These are phyloP conservation scores for Halichoeres trimaculatus DNA, from an alignment of 2,113 vertebrate genomes.

Conservation along the genomic window DNA sequence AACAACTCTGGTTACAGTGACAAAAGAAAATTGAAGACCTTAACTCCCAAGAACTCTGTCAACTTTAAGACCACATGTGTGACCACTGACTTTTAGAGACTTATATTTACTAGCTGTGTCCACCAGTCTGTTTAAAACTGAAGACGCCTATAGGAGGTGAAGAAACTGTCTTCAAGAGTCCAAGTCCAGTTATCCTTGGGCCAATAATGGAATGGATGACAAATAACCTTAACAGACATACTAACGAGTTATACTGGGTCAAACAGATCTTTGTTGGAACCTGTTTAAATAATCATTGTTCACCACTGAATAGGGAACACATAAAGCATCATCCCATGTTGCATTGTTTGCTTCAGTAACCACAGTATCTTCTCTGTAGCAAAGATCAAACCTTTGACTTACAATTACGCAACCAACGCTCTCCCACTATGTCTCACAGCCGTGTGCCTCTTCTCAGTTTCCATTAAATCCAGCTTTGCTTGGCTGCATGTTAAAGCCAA, in stretches of 20 bases:
- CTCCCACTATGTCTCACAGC: neutral
- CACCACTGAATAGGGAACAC: neutral
- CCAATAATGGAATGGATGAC: too few relatives aligned
- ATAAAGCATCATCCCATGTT: neutral
- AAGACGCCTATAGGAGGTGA: too few relatives aligned
- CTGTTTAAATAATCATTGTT: neutral
- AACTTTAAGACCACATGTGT: too few relatives aligned
- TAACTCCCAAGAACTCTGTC: too few relatives aligned
- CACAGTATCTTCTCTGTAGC: neutral
- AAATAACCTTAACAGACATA: too few relatives aligned
- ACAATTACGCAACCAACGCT: neutral
- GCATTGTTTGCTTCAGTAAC: constrained; percentile 12
- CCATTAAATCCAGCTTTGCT: constrained; percentile 18
- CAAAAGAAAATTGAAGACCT: too few relatives aligned
- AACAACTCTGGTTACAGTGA: too few relatives aligned
- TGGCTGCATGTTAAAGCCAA: constrained; percentile 28
- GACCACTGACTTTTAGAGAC: too few relatives aligned
- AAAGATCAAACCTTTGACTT: constrained; percentile 25
- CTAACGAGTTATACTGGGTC: neutral
- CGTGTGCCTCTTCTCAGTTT: constrained; percentile 3
- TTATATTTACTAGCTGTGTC: too few relatives aligned
- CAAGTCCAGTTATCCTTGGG: too few relatives aligned
- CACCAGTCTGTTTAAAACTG: too few relatives aligned
- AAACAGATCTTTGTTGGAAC: neutral
- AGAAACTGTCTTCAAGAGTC: too few relatives aligned